These are phyloP conservation scores for Rhogogaster chlorosoma DNA, from an alignment of 2,888 invertebrate genomes.

Conservation along the genomic window DNA sequence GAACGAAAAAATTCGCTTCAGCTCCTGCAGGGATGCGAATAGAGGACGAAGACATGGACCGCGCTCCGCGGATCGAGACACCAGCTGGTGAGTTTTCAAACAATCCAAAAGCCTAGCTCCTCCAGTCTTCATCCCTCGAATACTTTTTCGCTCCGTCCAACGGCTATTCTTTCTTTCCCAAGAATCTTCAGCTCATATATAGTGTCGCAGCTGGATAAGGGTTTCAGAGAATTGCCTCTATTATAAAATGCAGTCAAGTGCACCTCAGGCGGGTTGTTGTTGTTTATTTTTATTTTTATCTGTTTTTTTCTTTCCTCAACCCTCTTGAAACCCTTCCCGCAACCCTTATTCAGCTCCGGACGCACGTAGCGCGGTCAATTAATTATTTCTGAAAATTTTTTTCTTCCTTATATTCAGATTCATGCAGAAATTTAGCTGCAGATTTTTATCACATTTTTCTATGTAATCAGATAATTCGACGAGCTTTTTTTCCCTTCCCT, in stretches of 20 bases:
- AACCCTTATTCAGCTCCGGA: background rate
- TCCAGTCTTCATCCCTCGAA: background rate
- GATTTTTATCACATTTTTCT: too few species aligned
- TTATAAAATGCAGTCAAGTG: constrained; percentile 16
- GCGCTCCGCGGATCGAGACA: constrained; percentile 71
- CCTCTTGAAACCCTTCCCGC: background rate
- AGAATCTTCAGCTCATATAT: background rate
- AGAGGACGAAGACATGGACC: constrained; percentile 73
- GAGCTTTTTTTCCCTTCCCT: background rate
- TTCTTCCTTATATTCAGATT: too few species aligned
- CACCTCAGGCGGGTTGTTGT: background rate
- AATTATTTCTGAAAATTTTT: constrained; percentile 56
- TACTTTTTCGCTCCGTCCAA: background rate
- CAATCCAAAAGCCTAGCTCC: background rate
- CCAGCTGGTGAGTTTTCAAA: constrained; percentile 60
- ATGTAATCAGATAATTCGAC: background rate
- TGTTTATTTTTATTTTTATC: too few species aligned
- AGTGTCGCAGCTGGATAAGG: background rate
- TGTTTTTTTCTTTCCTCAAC: background rate
- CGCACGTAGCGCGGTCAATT: constrained; percentile 56
- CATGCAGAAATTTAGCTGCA: too few species aligned
- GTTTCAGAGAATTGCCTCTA: background rate
- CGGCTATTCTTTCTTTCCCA: background rate
- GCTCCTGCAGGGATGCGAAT: constrained; percentile 71
- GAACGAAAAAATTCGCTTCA: constrained; percentile 67